These are phyloP conservation scores for Papilio polyxenes DNA, from an alignment of 1,140 invertebrate genomes.

Conservation along the genomic window DNA sequence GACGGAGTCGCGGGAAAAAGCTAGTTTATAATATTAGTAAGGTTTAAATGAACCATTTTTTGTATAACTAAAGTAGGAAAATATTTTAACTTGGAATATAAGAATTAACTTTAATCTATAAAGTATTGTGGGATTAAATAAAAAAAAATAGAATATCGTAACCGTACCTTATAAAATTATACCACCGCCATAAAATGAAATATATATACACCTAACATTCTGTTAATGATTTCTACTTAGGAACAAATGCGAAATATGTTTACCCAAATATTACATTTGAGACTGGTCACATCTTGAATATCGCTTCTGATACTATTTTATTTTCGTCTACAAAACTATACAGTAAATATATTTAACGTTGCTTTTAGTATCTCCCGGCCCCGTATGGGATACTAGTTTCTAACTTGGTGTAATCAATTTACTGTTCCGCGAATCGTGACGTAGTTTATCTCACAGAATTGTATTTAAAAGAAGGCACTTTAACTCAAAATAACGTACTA, in stretches of 20 bases:
- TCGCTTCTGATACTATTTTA: background rate
- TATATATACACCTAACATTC: background rate
- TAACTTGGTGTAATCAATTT: constrained; percentile 18
- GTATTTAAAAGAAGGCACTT: constrained; percentile 23
- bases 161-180: too few relatives aligned
- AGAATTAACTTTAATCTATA: background rate
- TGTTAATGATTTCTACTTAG: too few relatives aligned
- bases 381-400: constrained; percentile 26
- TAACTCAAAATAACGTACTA: background rate
- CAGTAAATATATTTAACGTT: constrained; percentile 15
- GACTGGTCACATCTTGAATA: background rate
- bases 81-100: background rate
- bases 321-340: constrained; percentile 15
- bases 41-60: too few relatives aligned
- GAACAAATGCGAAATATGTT: background rate
- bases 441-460: constrained; percentile 8
- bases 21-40: too few relatives aligned
- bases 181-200: too few relatives aligned
- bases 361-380: constrained; percentile 8
- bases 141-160: background rate
- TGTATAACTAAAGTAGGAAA: background rate
- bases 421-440: constrained; percentile 16
- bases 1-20: too few relatives aligned
- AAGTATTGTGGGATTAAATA: background rate
- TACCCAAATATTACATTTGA: background rate